Evolutionary conservation across 1,140 invertebrate genomes (phyloP).

Genomic region (Habropoda laboriosa): DNA sequence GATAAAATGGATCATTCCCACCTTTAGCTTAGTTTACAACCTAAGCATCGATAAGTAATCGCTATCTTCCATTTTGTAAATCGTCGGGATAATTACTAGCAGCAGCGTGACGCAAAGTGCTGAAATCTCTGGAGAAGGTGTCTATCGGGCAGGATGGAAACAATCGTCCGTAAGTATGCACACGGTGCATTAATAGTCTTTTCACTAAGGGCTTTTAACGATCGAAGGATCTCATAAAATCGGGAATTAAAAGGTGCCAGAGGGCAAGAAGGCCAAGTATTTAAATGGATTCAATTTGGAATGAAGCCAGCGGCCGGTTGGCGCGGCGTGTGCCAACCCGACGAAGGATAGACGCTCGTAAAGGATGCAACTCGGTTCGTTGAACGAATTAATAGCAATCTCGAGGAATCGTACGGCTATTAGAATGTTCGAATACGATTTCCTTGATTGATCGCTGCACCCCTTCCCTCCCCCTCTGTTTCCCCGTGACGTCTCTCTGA

Average conservation of each 20-base stretch:
- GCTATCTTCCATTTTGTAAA: too few species aligned
- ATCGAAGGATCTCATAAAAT: constrained; percentile 50
- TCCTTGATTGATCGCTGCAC: constrained; percentile 22
- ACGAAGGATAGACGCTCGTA: constrained; percentile 39
- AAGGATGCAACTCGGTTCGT: constrained; percentile 45
- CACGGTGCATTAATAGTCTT: constrained; percentile 16
- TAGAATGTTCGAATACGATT: constrained; percentile 42
- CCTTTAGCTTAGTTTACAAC: too few species aligned
- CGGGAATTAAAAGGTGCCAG: constrained; percentile 46
- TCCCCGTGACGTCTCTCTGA: neutral
- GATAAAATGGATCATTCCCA: too few species aligned
- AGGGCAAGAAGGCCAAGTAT: constrained; percentile 36
- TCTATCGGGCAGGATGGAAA: neutral
- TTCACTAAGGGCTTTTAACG: constrained; percentile 30
- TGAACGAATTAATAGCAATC: constrained; percentile 53
- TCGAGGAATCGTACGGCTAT: constrained; percentile 25
- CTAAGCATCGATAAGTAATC: too few species aligned
- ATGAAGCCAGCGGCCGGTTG: constrained; percentile 22
- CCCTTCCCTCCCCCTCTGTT: too few species aligned
- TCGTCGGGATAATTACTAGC: too few species aligned
- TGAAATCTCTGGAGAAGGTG: neutral
- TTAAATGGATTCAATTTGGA: constrained; percentile 62
- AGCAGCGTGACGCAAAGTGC: too few species aligned
- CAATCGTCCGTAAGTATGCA: neutral
- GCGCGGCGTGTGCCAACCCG: constrained; percentile 23